A percentile compares a stretch with the other conserved stretches of the same genome.
Conservation (phyloP, 2,797 vertebrate genomes). For the Micropoecilia bifurca region DNA sequence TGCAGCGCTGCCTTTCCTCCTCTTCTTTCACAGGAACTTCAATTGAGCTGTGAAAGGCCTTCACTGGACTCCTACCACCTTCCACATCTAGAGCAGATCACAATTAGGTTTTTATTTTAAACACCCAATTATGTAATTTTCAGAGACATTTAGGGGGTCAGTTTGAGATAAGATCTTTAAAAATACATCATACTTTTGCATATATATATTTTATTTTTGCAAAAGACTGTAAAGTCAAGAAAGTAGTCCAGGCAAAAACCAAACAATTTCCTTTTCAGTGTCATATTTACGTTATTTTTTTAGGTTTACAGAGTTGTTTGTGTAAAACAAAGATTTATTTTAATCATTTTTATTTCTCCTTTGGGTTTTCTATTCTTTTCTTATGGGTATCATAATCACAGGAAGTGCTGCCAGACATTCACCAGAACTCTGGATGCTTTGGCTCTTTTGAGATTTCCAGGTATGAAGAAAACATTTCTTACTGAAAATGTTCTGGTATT, state of each 20-base stretch:
- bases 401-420: background rate
- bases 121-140: constrained; percentile 29
- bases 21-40: constrained; percentile 34
- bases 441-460: too few relatives aligned
- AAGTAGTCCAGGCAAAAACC: background rate
- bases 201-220: background rate
- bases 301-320: constrained; percentile 73
- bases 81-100: constrained; percentile 38
- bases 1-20: constrained; percentile 20
- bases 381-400: too few relatives aligned
- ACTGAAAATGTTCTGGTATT: background rate
- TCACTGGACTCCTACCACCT: constrained; percentile 43
- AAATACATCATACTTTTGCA: background rate
- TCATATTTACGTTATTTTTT: constrained; percentile 49
- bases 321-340: constrained; percentile 43
- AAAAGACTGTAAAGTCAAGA: background rate
- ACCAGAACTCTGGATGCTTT: background rate
- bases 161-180: constrained; percentile 28
- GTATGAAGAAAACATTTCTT: background rate
- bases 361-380: too few relatives aligned
- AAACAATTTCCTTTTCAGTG: too few relatives aligned
- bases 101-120: constrained; percentile 16
- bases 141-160: constrained; percentile 37
- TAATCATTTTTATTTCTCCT: too few relatives aligned
- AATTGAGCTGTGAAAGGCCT: constrained; percentile 55